Evolutionary conservation across 2,113 vertebrate genomes (phyloP), one percentile per base, ranked within the genome.

Genomic region (Trochalopteron elliotii): DNA sequence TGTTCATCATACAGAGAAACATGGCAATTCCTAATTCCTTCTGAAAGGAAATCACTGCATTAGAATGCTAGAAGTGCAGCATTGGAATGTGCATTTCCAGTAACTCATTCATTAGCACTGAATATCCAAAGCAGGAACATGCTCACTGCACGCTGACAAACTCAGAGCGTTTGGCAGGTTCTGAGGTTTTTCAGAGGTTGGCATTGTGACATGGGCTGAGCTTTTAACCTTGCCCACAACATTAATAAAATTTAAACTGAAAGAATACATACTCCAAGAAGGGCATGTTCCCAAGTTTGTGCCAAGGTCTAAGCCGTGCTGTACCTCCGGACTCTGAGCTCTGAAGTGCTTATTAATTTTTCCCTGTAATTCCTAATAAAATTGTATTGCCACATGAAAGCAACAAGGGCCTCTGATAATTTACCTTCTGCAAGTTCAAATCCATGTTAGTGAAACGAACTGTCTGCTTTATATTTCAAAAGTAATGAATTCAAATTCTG

Each of bases 171-270:
- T 94, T 95, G 94, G 92, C 89, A 96, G 67, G 40, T 81, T 81
- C 63, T 78, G 85, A 86, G 87, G 57, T 77, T 94, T 94, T 84
- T 88, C 5, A 10, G 47, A 70, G 39, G 87, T 57, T 94, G 87
- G 71, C 56, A 1, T 31, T 81, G 60, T 70, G 91, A 87, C 85
- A 64, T 7, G 53, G 72, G 37, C 84, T 78, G 77, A 93, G 90
- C 45, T 96, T 91, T 92, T 96, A 92, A 95, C 84, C 92, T 96
- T 94, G 80, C 71, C 85, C 85, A 78, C 87, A 96, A 95, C 94
- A 97, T 97, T 94, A 96, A 94, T 97, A 97, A 97, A 96, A 97
- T 92, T 96, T 97, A 96, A 97, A 96, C 89, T 93, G 90, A 94
- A 98, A 97, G 88, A 94, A 94, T 96, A 89, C 94, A 63, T 93